Evolutionary conservation across 37 sponge, comb jelly and placozoan genomes (phyloP), one percentile per base, ranked within the genome.

Genomic region (Agelas oroides): DNA sequence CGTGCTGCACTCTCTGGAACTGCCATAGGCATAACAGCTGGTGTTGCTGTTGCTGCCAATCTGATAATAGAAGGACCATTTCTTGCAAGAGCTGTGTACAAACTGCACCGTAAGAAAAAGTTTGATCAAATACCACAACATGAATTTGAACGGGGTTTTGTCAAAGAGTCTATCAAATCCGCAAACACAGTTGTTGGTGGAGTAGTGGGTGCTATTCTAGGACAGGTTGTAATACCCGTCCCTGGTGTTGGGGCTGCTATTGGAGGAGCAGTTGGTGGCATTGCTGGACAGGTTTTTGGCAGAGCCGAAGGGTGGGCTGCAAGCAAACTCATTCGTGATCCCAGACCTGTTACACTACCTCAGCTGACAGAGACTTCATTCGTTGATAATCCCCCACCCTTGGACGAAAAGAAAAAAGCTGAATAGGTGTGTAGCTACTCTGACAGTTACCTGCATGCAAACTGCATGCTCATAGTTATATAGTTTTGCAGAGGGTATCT

Each of bases 231-330:
- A 0, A 75, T 84, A 21, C 84, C 84, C 25, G 33, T 84, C 25
- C 84, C 84, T 53, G 25, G 64, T 13, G 23, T 84, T 13, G 84
- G 84, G 1, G 84, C 68, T 53, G 84, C 76, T 74, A 68, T 84
- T 53, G 84, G 84, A 65, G 68, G 66, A 39, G 57, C 64, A 6
- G 0, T 64, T n/a, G 84, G 84, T 5, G 23, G 55, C 8, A 38
- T 72, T 5, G 55, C 39, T 53, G 84, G 84, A 25, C 46, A 76
- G 1, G 57, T 27, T 23, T 21, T 75, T 25, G 84, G 84, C 25
- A 25, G 31, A 17, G 30, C 55, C 15, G 84, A 67, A n/a, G 84
- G 84, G 1, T 55, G 66, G 57, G 57, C 70, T 11, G 53, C 39
- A n/a, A 84, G 84, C 66, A 84, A 84, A 53, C 56, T 80, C 2